Evolutionary conservation across 2,113 vertebrate genomes (phyloP).

Genomic region (Oriolus oriolus): DNA sequence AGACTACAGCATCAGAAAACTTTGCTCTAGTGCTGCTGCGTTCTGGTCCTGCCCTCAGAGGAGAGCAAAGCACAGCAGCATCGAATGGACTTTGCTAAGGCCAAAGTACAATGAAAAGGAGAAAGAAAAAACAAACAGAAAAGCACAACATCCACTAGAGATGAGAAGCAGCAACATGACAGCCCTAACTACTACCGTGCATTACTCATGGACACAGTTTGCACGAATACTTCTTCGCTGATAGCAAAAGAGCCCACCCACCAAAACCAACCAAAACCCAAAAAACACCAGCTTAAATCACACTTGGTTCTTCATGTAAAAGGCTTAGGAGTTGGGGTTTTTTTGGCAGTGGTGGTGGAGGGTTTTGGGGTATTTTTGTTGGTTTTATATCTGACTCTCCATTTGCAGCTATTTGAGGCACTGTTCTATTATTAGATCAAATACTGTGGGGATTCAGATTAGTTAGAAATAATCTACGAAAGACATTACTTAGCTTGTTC

Average conservation of each 20-base stretch:
- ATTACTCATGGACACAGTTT: not conserved
- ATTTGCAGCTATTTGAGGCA: not conserved
- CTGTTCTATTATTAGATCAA: not conserved
- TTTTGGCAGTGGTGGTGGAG: not conserved
- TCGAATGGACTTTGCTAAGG: not conserved
- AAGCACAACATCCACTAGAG: fast-evolving
- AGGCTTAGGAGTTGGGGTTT: not conserved
- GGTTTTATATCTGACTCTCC: not conserved
- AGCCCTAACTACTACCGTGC: not conserved
- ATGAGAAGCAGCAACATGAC: not conserved
- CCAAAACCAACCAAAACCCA: not conserved
- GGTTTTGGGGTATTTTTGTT: not conserved
- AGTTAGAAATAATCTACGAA: not conserved
- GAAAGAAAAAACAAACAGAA: not conserved
- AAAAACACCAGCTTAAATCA: not conserved
- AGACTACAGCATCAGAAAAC: not conserved
- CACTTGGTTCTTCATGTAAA: not conserved
- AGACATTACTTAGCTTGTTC: not conserved
- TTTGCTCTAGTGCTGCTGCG: not conserved
- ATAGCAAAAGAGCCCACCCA: fast-evolving
- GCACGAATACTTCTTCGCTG: not conserved
- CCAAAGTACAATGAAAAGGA: not conserved
- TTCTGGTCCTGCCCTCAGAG: not conserved
- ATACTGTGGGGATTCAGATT: not conserved
- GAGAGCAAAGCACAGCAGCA: not conserved